Percentiles rank a stretch among this genome's conserved stretches.
phyloP scores from a whole-genome alignment of 2,113 vertebrate genomes.

The Pedionomus torquatus region DNA sequence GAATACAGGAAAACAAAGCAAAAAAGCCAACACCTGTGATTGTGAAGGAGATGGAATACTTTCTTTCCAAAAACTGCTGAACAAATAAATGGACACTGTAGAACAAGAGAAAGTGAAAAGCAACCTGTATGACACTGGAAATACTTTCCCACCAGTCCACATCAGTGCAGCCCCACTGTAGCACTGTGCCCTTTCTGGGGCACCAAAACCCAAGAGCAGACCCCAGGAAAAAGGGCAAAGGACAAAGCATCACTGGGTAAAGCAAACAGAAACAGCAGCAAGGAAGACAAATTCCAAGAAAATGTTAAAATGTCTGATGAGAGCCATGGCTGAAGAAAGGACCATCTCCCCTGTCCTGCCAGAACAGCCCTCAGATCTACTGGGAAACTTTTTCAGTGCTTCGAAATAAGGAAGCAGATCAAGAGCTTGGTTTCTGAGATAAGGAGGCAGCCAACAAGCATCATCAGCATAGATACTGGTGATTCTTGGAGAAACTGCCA shows the following conservation, averaged over 20 bases:
- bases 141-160: not conserved
- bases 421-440: not conserved
- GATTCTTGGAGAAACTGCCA: not conserved
- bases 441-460: not conserved
- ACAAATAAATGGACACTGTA: not conserved
- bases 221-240: not conserved
- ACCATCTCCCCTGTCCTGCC: rapidly evolving
- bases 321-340: not conserved
- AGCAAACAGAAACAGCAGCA: not conserved
- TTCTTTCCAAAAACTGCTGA: not conserved
- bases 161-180: rapidly evolving
- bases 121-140: rapidly evolving
- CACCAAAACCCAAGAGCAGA: not conserved
- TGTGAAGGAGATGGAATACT: not conserved
- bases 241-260: not conserved
- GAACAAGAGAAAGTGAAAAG: not conserved
- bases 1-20: not conserved
- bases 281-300: not conserved
- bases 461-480: not conserved
- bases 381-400: not conserved
- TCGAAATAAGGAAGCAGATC: not conserved
- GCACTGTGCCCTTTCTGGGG: not conserved
- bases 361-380: not conserved
- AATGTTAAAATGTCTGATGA: rapidly evolving
- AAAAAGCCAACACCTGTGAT: not conserved